A percentile compares a stretch with the other conserved stretches of the same genome.
Evolutionary conservation across 1,140 invertebrate genomes (phyloP).

Genomic region (Radopholus similis): DNA sequence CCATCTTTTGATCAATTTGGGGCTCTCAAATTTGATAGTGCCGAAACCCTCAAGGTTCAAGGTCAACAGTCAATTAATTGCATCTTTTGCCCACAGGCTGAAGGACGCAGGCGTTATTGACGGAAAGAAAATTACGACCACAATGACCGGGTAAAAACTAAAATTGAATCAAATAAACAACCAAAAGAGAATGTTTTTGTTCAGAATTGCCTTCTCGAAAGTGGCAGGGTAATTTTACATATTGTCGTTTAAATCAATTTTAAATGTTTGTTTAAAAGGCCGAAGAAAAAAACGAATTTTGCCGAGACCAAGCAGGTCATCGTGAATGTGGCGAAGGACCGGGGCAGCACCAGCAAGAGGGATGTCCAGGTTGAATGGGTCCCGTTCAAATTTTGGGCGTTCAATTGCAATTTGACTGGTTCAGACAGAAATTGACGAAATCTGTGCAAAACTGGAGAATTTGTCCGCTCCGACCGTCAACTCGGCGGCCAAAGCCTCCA

Average conservation of each 20-base stretch:
- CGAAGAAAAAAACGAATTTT: slow-evolving; percentile 60
- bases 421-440: slow-evolving; percentile 54
- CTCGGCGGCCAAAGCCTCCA: slow-evolving; percentile 47
- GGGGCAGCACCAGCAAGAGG: slow-evolving; percentile 45
- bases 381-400: not conserved
- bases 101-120: slow-evolving; percentile 89
- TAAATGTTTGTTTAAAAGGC: slow-evolving; percentile 38
- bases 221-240: slow-evolving; percentile 46
- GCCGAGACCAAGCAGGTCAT: slow-evolving; percentile 55
- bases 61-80: no score
- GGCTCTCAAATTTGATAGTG: no score
- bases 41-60: no score
- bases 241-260: not conserved
- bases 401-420: slow-evolving; percentile 21
- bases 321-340: slow-evolving; percentile 47
- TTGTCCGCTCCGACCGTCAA: slow-evolving; percentile 52
- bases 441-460: slow-evolving; percentile 50
- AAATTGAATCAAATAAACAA: not conserved
- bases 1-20: no score
- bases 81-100: no score
- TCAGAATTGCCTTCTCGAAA: slow-evolving; percentile 55
- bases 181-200: not conserved
- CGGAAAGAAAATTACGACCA: slow-evolving; percentile 77
- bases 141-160: slow-evolving; percentile 61
- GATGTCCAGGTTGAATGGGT: slow-evolving; percentile 51